These are phyloP conservation scores for Callosobruchus maculatus DNA, from an alignment of 2,888 invertebrate species.

Conservation along the genomic window DNA sequence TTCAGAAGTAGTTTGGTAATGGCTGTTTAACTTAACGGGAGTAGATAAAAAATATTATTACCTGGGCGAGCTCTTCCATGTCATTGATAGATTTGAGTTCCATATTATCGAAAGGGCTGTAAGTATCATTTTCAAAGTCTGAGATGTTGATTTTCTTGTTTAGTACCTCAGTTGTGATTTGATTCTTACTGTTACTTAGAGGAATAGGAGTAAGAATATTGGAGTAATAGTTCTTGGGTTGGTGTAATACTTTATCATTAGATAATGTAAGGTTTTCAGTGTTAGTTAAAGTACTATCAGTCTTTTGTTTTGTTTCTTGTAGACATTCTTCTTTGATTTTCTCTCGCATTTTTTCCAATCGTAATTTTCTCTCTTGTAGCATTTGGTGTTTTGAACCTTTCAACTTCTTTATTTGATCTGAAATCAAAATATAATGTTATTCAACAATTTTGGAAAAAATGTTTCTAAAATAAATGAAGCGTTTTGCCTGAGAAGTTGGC, in stretches of 20 bases:
- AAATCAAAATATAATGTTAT: background rate
- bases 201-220: conserved; percentile 50
- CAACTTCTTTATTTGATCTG: conserved; percentile 62
- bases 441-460: too few relatives aligned
- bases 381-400: conserved; percentile 61
- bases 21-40: too few relatives aligned
- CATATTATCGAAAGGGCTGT: conserved; percentile 91
- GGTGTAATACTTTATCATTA: conserved; percentile 20
- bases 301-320: conserved; percentile 8
- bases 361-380: conserved; percentile 56
- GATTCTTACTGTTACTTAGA: conserved; percentile 27
- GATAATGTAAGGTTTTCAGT: conserved; percentile 12
- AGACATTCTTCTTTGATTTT: conserved; percentile 22
- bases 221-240: conserved; percentile 33
- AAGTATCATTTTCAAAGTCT: conserved; percentile 89
- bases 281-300: conserved; percentile 22
- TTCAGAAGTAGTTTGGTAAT: too few relatives aligned
- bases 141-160: conserved; percentile 55
- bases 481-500: too few relatives aligned
- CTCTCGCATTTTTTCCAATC: conserved; percentile 52
- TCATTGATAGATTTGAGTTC: conserved; percentile 91
- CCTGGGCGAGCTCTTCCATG: conserved; percentile 84
- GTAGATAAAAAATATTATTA: too few relatives aligned
- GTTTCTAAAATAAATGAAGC: too few relatives aligned
- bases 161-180: conserved; percentile 29